Base-by-base conservation (phyloP, 2,888 invertebrate genomes). In the Caenorhabditis sp. region DNA sequence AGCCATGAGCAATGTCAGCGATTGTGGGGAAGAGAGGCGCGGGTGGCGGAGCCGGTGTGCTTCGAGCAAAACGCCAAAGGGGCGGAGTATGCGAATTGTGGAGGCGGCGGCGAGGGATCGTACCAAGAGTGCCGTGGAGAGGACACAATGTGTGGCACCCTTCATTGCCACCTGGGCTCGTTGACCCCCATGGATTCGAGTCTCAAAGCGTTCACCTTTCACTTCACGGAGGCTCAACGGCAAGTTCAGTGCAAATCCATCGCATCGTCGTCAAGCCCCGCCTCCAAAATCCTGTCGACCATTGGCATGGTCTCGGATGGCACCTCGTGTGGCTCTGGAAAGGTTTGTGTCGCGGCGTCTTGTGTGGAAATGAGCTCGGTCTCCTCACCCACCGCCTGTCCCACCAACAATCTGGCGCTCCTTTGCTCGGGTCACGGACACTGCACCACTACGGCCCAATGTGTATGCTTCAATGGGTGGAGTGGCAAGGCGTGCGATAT, bases 1-100 rank as follows among this genome's bases (percentile, higher is more conserved):
- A 96, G 80, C 94, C 86, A 95, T 84, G 93, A 95, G 54, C 98
- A 98, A 93, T 99, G 98, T 93, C 95, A 96, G 92, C 94, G 95
- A 87, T 95, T 98, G 89, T 99, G 98, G 98, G 98, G 97, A 28
- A 95, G 95, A 89, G 96, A 94, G 93, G 87, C 85, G 90, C 83
- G 73, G 12, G 95, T 95, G 0, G 97, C 96, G 2, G 96, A 96
- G 92, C 94, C 94, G 85, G 95, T 96, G 90, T 98, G 98, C 93
- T 98, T 96, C 93, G 96, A 96, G 85, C 95, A 96, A 94, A 98
- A 98, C 93, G 95, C 96, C 0, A 96, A 97, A 92, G 98, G 98
- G 14, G 96, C 96, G 63, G 95, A 96, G 88, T 97, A 96, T 89
- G 98, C 98, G 0, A 97, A 98, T 93, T 98, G 98, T 93, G 98